These are phyloP conservation scores for Tyria jacobaeae DNA, from an alignment of 2,888 invertebrate genomes.

Conservation along the genomic window DNA sequence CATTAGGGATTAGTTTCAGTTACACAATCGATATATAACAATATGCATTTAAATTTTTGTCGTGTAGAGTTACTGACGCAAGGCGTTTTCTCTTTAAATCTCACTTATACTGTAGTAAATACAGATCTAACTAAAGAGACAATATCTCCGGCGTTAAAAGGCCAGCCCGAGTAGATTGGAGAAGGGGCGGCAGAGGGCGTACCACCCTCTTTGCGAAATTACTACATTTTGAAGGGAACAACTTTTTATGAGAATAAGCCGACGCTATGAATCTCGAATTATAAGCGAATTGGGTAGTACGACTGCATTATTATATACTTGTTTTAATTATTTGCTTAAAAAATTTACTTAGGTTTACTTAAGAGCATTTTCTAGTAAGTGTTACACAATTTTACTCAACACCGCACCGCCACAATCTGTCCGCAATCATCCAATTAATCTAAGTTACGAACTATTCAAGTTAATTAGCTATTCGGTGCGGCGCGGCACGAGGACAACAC, in stretches of 20 bases:
- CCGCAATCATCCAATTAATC: constrained; percentile 53
- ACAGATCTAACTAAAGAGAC: constrained; percentile 85
- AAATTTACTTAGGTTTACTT: neutral
- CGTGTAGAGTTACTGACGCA: constrained; percentile 30
- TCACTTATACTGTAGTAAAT: constrained; percentile 76
- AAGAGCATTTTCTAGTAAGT: neutral
- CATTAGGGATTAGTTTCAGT: constrained; percentile 14
- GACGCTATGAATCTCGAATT: constrained; percentile 85
- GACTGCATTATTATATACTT: constrained; percentile 28
- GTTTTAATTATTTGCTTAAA: constrained; percentile 10
- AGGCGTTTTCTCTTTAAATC: constrained; percentile 60
- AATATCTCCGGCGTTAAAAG: constrained; percentile 85
- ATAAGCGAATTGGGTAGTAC: constrained; percentile 74
- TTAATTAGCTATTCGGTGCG: constrained; percentile 59
- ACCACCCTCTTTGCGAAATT: constrained; percentile 80
- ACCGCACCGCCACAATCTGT: constrained; percentile 31
- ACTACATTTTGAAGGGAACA: constrained; percentile 86
- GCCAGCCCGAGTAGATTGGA: constrained; percentile 76
- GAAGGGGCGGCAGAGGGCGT: constrained; percentile 55
- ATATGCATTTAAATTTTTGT: constrained; percentile 23
- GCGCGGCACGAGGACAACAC: constrained; percentile 43
- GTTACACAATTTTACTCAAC: constrained; percentile 30
- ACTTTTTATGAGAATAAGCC: constrained; percentile 86
- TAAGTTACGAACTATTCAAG: constrained; percentile 58
- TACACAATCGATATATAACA: constrained; percentile 28